Conservation (phyloP, 1,140 invertebrate species). For the Monochamus saltuarius region DNA sequence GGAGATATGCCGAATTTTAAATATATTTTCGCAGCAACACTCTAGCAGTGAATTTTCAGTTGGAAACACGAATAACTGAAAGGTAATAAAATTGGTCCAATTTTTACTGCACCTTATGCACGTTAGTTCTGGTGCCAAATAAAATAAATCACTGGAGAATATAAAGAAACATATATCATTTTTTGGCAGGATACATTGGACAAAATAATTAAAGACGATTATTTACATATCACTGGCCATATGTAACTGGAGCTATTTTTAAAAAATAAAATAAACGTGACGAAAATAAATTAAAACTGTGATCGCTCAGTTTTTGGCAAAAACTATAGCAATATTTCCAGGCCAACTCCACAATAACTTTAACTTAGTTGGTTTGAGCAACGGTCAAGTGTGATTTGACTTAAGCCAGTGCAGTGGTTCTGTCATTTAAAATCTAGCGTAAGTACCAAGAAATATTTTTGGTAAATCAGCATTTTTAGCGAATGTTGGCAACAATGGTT, state of each 20-base stretch:
- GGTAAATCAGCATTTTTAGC: background rate
- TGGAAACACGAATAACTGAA: background rate
- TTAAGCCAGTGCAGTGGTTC: background rate
- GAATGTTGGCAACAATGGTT: background rate
- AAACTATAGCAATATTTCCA: slow-evolving; percentile 4
- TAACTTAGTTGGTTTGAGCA: background rate
- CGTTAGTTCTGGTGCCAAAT: background rate
- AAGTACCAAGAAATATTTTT: background rate
- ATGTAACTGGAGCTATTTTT: background rate
- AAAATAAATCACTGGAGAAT: background rate
- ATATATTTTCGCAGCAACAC: no score
- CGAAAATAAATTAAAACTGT: background rate
- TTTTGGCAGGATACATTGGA: background rate
- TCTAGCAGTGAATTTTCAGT: background rate
- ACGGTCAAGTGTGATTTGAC: slow-evolving; percentile 3
- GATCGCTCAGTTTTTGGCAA: slow-evolving; percentile 5
- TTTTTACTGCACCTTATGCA: background rate
- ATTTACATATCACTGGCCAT: background rate
- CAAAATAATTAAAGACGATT: background rate
- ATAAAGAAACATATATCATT: background rate
- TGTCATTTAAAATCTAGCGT: background rate
- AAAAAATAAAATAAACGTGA: no score
- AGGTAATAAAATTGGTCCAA: background rate
- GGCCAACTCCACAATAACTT: slow-evolving; percentile 2
- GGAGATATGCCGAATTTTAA: no score